These are phyloP conservation scores for Pitta sordida DNA, from an alignment of 2,113 vertebrate genomes.

Conservation along the genomic window DNA sequence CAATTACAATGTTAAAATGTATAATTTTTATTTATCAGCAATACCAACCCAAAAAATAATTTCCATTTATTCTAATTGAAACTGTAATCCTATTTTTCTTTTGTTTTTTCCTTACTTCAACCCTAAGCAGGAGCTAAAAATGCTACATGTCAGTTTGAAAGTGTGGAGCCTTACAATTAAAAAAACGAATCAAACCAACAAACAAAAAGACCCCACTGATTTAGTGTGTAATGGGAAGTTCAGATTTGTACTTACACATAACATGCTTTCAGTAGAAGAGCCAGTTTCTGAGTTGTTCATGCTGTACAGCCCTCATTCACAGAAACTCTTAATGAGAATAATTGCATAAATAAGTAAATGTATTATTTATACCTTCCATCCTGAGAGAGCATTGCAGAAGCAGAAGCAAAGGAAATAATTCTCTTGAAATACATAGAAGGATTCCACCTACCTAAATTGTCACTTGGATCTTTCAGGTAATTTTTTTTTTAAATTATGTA, in stretches of 20 bases:
- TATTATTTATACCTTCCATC: not conserved
- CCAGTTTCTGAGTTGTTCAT: not conserved
- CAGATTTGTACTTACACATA: not conserved
- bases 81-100: not conserved
- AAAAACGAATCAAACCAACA: not conserved
- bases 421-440: not conserved
- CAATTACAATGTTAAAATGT: constrained; percentile 11
- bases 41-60: not conserved
- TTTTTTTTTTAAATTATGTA: not conserved
- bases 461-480: not conserved
- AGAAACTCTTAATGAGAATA: not conserved
- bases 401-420: not conserved
- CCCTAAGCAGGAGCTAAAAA: constrained; percentile 18
- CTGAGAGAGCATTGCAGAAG: not conserved
- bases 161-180: not conserved
- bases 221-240: not conserved
- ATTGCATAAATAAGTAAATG: not conserved
- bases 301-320: not conserved
- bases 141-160: not conserved
- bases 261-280: not conserved
- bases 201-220: not conserved
- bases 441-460: not conserved
- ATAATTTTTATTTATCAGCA: not conserved
- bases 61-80: constrained; percentile 33
- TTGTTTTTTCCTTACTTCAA: not conserved